These are phyloP conservation scores for Semotilus atromaculatus DNA, from an alignment of 2,797 vertebrate species.

Conservation along the genomic window DNA sequence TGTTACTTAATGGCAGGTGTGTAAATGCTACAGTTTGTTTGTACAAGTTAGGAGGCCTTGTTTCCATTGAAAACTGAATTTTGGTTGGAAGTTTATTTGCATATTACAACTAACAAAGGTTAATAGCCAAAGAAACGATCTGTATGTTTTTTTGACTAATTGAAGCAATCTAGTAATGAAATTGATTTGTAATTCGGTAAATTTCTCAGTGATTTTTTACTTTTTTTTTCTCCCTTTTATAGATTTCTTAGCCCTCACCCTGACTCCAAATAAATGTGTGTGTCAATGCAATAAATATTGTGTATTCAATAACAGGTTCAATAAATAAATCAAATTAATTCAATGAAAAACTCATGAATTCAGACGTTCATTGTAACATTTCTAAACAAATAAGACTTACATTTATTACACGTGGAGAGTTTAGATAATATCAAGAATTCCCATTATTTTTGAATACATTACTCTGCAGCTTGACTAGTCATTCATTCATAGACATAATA, in stretches of 20 bases:
- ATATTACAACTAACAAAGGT: slow-evolving; percentile 25
- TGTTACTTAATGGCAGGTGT: neutral
- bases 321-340: slow-evolving; percentile 13
- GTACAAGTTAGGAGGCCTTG: slow-evolving; percentile 32
- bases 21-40: neutral
- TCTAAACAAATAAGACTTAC: neutral
- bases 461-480: neutral
- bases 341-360: neutral
- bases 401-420: neutral
- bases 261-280: neutral
- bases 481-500: neutral
- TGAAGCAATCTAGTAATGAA: neutral
- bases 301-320: slow-evolving; percentile 30
- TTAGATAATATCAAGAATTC: neutral
- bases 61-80: neutral
- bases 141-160: slow-evolving; percentile 12
- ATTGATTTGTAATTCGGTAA: neutral
- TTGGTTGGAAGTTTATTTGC: slow-evolving; percentile 20
- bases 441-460: neutral
- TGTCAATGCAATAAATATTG: slow-evolving; percentile 24
- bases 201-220: neutral
- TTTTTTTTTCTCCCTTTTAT: neutral
- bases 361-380: slow-evolving; percentile 9
- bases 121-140: slow-evolving; percentile 39
- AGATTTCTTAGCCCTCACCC: neutral